phyloP scores from a whole-genome alignment of 30 jellyfish, hydroid and myxozoan genomes.

The Catostylus mosaicus region DNA sequence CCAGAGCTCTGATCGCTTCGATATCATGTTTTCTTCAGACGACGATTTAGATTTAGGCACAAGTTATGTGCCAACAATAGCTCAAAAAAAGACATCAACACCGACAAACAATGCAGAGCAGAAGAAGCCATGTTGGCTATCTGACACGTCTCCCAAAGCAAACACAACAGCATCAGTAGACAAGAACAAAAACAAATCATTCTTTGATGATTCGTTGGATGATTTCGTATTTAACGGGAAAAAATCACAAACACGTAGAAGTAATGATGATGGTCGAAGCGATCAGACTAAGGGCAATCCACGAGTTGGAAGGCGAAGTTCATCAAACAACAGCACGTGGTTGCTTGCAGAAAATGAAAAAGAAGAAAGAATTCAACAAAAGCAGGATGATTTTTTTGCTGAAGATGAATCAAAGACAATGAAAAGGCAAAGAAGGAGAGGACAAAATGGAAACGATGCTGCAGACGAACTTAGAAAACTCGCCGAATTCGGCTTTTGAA shows the following conservation, averaged over 20 bases:
- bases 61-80: background rate
- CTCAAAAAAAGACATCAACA: background rate
- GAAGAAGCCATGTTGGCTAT: slow-evolving; percentile 12
- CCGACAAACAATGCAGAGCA: background rate
- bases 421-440: slow-evolving; percentile 12
- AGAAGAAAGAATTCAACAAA: background rate
- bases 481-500: background rate
- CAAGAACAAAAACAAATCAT: background rate
- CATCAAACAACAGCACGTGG: background rate
- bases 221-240: background rate
- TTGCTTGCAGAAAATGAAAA: background rate
- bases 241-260: background rate
- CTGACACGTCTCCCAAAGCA: background rate
- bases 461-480: slow-evolving; percentile 22
- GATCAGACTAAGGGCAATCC: background rate
- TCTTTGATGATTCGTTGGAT: slow-evolving; percentile 10
- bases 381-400: background rate
- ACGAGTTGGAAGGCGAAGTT: background rate
- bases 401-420: background rate
- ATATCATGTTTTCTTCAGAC: background rate
- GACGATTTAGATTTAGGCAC: background rate
- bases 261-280: background rate
- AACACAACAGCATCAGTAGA: background rate
- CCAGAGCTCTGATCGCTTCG: background rate
- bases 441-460: slow-evolving; percentile 14